Evolutionary conservation across 2,113 vertebrate species (phyloP), one percentile per base, ranked within the genome.

Genomic region (Vulpes ferrilata): DNA sequence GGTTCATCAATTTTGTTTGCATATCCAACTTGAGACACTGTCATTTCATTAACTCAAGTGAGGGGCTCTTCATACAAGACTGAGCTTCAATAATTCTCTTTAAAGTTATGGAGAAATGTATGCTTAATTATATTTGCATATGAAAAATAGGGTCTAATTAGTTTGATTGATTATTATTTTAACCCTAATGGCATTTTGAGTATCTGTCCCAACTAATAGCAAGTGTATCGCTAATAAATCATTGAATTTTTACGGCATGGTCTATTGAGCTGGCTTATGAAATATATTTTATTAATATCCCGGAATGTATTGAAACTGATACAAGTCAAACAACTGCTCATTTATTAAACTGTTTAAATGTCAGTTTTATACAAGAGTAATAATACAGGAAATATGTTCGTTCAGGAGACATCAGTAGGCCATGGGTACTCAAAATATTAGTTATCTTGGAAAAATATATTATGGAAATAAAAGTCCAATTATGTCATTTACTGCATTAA

Each of bases 121-220:
- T 98, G 98, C 98, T 99, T 99, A 99, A 99, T 99, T 99, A 98
- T 99, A 99, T 99, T 99, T 99, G 99, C 99, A 99, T 99, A 99
- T 98, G 99, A 99, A 99, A 99, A 99, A 99, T 99, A 98, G 98
- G 97, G 90, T 91, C 99, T 99, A 99, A 99, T 99, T 99, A 99
- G 98, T 98, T 98, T 99, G 99, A 99, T 99, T 99, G 99, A 99
- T 99, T 99, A 98, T 99, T 99, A 98, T 99, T 99, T 99, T 99
- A 99, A 99, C 99, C 99, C 98, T 99, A 99, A 99, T 98, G 99
- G 98, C 99, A 98, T 98, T 99, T 98, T 98, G 98, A 99, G 98
- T 99, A 98, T 99, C 99, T 99, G 98, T 99, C 98, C 98, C 99
- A 98, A 98, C 98, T 99, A 99, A 99, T 98, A 98, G 99, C 97